Evolutionary conservation across 2,113 vertebrate species (phyloP).

Genomic region (Antechinus stuartii): DNA sequence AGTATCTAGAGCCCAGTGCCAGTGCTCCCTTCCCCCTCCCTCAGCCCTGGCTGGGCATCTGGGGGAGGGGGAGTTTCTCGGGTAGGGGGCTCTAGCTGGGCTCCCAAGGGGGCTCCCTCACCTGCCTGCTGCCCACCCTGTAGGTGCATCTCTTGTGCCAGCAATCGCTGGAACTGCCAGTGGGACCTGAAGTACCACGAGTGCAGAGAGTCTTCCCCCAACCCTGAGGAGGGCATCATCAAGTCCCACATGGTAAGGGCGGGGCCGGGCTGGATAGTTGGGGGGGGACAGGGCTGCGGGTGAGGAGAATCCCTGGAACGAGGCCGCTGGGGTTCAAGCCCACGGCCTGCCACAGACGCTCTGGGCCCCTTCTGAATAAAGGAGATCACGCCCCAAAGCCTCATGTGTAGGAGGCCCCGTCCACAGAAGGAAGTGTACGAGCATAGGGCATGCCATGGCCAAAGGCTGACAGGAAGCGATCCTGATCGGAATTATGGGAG

Average conservation of each 20-base stretch:
- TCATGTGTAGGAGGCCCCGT: not conserved
- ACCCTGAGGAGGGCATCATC: constrained; percentile 81
- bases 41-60: accelerated
- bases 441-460: not conserved
- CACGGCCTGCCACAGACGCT: not conserved
- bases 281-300: accelerated
- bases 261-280: accelerated
- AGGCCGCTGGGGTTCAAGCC: not conserved
- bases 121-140: constrained; percentile 31
- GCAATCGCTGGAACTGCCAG: constrained; percentile 94
- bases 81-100: not conserved
- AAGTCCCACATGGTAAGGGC: constrained; percentile 87
- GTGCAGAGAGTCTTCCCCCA: constrained; percentile 87
- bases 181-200: constrained; percentile 90
- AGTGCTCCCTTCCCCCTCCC: accelerated
- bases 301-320: not conserved
- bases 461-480: not conserved
- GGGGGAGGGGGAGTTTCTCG: not conserved
- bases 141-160: constrained; percentile 95
- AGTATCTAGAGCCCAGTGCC: constrained; percentile 76
- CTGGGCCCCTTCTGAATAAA: not conserved
- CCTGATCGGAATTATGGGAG: not conserved
- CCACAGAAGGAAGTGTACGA: not conserved
- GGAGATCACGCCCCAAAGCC: not conserved
- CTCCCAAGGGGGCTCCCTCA: accelerated